Conservation (phyloP, 2,113 vertebrate genomes). For the Rynchops niger region DNA sequence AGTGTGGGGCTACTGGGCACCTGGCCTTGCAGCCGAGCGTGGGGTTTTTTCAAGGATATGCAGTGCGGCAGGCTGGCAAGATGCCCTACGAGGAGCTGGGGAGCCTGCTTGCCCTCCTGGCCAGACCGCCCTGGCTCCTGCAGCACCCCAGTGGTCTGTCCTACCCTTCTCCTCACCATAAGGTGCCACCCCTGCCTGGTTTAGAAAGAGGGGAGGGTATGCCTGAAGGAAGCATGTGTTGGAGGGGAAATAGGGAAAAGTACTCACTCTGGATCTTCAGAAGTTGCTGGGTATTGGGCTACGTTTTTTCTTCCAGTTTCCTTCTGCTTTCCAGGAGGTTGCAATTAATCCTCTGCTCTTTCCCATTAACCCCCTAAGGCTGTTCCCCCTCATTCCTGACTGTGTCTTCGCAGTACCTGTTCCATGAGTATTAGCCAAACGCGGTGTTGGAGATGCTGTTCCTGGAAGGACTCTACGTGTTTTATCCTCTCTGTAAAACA, state of each 20-base stretch:
- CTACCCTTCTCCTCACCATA: neutral
- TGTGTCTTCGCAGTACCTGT: rapidly evolving
- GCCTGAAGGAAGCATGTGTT: neutral
- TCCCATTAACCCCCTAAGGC: neutral
- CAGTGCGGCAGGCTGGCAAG: neutral
- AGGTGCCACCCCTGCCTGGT: neutral
- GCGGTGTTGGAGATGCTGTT: neutral
- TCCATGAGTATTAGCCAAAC: neutral
- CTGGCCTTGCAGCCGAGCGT: rapidly evolving
- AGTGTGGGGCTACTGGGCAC: neutral
- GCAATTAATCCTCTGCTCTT: neutral
- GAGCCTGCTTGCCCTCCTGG: neutral
- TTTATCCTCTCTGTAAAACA: neutral
- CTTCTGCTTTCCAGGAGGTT: neutral
- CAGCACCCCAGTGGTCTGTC: neutral
- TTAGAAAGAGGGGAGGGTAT: neutral
- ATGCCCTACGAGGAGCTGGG: neutral
- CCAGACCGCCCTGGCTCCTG: neutral
- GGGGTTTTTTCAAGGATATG: neutral
- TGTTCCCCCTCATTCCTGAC: neutral
- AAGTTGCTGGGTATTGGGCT: neutral
- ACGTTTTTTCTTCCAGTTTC: neutral
- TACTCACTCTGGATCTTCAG: neutral
- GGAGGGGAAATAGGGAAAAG: neutral
- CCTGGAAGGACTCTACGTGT: neutral